Evolutionary conservation across 2,888 invertebrate genomes (phyloP), one percentile per base, ranked within the genome.

Genomic region (Chaetogeoica ovagalla): DNA sequence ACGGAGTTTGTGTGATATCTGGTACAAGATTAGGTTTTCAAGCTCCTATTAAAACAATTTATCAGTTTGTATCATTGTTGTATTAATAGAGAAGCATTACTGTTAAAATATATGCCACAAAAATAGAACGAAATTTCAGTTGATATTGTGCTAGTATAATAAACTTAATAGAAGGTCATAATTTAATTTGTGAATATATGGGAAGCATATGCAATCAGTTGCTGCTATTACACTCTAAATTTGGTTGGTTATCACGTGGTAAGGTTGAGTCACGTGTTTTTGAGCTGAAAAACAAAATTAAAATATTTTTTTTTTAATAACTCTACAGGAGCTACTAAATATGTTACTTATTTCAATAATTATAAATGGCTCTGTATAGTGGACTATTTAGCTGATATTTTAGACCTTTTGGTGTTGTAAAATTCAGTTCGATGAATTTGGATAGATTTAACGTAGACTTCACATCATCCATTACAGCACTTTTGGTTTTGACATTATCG

Each of bases 291-390:
- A 70, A 68, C 57, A 37, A 57, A 70, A 70, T 70, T n/a, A 70
- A 37, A 70, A 70, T 70, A n/a, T 30, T 70, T 70, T 57, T 70
- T 70, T 70, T 70, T 37, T n/a, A 57, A 70, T 37, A 70, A 70
- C 69, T 55, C 69, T 55, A 70, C n/a, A 57, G 69, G 0, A 70
- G n/a, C 5, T 57, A 70, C 68, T 68, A 68, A 68, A 70, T 70
- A 70, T 70, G 57, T 13, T 9, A 55, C 0, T 37, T 1, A 9
- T 69, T 69, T 55, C 55, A 55, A 55, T 69, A 69, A 69, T 69
- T 55, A 52, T 69, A 8, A 69, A 69, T 55, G 68, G 52, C 55
- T 55, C 52, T 69, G 69, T 68, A 52, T 55, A 69, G 69, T 69
- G 55, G 55, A 19, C 11, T 37, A 55, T 69, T 69, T 55, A 9